Percentiles rank a stretch among this genome's conserved stretches.
Conservation (phyloP, 2,113 vertebrate genomes). For the Clupea harengus region DNA sequence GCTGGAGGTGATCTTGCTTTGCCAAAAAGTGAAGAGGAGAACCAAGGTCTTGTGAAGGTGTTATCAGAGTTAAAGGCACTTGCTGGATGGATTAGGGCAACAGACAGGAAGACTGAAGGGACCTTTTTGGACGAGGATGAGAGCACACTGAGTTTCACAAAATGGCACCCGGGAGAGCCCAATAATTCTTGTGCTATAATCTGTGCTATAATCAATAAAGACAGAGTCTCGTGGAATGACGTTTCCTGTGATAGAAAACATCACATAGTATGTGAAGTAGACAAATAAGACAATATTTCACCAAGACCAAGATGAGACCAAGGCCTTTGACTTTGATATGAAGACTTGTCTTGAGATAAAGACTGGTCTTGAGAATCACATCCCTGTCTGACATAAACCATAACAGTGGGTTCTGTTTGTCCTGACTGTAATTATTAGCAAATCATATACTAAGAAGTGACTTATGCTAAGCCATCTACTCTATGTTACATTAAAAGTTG, state of each 20-base stretch:
- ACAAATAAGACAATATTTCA: too few relatives aligned
- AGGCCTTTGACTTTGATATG: too few relatives aligned
- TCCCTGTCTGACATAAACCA: too few relatives aligned
- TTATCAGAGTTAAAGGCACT: background rate
- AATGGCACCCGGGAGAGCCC: constrained; percentile 32
- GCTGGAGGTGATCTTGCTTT: constrained; percentile 25
- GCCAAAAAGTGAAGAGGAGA: constrained; percentile 31
- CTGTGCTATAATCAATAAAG: constrained; percentile 2
- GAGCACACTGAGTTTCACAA: constrained; percentile 20
- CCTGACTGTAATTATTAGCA: too few relatives aligned
- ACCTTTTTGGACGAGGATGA: constrained; percentile 23
- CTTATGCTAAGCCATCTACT: too few relatives aligned
- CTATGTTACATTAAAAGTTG: too few relatives aligned
- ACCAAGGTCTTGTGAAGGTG: background rate
- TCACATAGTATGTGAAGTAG: constrained; percentile 27
- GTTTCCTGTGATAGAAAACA: background rate
- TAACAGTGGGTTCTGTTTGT: too few relatives aligned
- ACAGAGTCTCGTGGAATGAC: constrained; percentile 18
- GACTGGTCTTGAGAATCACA: too few relatives aligned
- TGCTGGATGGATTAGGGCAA: constrained; percentile 17
- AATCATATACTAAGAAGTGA: too few relatives aligned
- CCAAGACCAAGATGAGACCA: too few relatives aligned
- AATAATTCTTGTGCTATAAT: background rate
- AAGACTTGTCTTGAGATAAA: too few relatives aligned
- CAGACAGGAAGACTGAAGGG: constrained; percentile 35